phyloP scores from a whole-genome alignment of 2,113 vertebrate species.

The Nothoprocta pentlandii region DNA sequence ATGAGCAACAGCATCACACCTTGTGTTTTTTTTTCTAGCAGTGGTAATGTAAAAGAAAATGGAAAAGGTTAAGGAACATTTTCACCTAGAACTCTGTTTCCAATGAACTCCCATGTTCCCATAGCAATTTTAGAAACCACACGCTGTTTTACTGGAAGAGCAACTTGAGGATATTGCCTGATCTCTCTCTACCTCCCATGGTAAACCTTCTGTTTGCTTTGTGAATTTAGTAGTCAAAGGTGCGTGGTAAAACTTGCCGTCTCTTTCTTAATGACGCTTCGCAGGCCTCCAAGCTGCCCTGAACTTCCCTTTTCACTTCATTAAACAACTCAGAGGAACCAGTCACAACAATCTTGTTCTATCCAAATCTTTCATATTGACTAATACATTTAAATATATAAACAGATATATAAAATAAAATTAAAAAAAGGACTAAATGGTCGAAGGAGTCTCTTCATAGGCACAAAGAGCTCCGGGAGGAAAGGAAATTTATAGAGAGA shows the following conservation, averaged over 20 bases:
- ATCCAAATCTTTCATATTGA: neutral
- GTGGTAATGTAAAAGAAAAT: neutral
- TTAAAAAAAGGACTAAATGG: neutral
- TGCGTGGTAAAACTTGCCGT: constrained; percentile 61
- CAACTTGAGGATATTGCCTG: constrained; percentile 69
- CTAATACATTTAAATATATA: constrained; percentile 24
- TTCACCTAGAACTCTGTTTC: constrained; percentile 58
- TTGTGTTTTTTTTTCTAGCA: constrained; percentile 13
- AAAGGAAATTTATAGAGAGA: neutral
- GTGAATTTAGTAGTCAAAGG: constrained; percentile 73
- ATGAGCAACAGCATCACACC: neutral
- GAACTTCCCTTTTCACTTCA: constrained; percentile 44
- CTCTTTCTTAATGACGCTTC: constrained; percentile 60
- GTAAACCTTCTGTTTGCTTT: constrained; percentile 78
- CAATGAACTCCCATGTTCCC: constrained; percentile 70
- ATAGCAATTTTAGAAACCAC: constrained; percentile 76
- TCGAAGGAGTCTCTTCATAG: neutral
- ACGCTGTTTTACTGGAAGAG: constrained; percentile 75
- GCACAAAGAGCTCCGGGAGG: neutral
- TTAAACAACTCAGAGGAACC: constrained; percentile 38
- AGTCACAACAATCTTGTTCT: constrained; percentile 36
- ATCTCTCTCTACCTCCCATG: constrained; percentile 67
- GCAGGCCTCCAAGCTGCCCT: constrained; percentile 41
- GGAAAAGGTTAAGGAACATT: constrained; percentile 57
- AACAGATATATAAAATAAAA: constrained; percentile 7